Base-by-base conservation (phyloP, 2,797 vertebrate genomes). In the Pangasius djambal region DNA sequence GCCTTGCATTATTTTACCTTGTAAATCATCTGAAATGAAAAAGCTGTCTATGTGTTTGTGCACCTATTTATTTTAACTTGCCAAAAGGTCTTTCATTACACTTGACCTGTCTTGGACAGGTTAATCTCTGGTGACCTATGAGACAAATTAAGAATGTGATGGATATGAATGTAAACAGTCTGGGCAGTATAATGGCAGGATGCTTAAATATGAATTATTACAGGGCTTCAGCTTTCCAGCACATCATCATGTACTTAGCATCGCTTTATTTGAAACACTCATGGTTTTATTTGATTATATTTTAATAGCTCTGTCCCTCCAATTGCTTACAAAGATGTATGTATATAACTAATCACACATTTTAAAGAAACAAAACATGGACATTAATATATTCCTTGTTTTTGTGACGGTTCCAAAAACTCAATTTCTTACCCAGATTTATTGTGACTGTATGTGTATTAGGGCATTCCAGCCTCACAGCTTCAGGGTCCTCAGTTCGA, bases 1-100 rank as follows among this genome's bases (percentile, higher is more conserved):
- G 89, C 77, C 86, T 93, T 92, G 81, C 90, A 85, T 88, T 81
- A 87, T 86, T 91, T 89, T 57, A 63, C 86, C 89, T 87, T 86
- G 87, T 93, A 91, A 94, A 94, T 93, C 91, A 91, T 65, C 87
- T 83, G 44, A 31, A 67, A 31, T 84, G 7, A 69, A 84, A 67
- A 18, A 69, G 15, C 61, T 83, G 37, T 28, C 28, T 28, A 48
- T 37, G 78, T 18, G 1, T 40, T 61, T 61, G 77, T 77, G 40
- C 22, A 75, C 22, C 50, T 79, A 9, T 79, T 83, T 83, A 40
- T 40, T 63, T 83, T 16, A 28, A 44, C 20, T 25, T 28, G 28
- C 12, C 34, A 18, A 55, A 57, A 79, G 28, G 3, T 52, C n/a
- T 79, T 79, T 79, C 3, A 83, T 89, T 89, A 79, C 83, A 74